phyloP scores from a whole-genome alignment of 2,797 vertebrate genomes.

The Phataginus tetradactyla region DNA sequence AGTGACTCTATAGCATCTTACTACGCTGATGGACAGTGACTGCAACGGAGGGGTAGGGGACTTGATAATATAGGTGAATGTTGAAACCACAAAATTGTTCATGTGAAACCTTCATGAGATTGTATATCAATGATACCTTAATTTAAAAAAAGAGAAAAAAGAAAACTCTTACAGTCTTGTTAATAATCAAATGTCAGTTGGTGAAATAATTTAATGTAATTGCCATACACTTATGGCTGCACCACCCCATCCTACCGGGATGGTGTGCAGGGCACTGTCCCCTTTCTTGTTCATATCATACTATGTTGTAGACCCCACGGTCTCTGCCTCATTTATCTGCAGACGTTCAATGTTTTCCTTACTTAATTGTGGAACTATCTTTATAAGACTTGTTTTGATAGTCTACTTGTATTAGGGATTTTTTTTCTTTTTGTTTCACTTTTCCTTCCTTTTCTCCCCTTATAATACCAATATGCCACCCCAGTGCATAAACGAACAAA shows the following conservation, averaged over 20 bases:
- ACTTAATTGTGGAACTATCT: background rate
- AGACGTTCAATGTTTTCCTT: background rate
- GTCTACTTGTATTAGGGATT: background rate
- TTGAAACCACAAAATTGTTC: too few species aligned
- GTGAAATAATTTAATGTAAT: background rate
- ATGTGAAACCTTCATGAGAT: too few species aligned
- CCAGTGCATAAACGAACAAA: background rate
- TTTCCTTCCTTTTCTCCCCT: background rate
- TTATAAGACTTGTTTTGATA: background rate
- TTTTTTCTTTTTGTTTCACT: background rate
- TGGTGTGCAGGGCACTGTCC: background rate
- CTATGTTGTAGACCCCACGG: background rate
- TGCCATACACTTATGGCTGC: background rate
- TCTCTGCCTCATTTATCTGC: background rate
- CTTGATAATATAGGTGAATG: too few species aligned
- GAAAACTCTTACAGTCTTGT: background rate
- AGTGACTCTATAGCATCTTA: too few species aligned
- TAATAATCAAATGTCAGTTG: background rate
- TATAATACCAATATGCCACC: background rate
- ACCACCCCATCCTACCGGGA: too few species aligned
- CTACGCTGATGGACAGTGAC: too few species aligned
- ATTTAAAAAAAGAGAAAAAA: too few species aligned
- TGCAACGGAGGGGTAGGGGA: too few species aligned
- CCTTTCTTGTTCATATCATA: background rate
- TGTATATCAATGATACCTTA: too few species aligned